These are phyloP conservation scores for Sapayoa aenigma DNA, from an alignment of 2,113 vertebrate species.

Conservation along the genomic window DNA sequence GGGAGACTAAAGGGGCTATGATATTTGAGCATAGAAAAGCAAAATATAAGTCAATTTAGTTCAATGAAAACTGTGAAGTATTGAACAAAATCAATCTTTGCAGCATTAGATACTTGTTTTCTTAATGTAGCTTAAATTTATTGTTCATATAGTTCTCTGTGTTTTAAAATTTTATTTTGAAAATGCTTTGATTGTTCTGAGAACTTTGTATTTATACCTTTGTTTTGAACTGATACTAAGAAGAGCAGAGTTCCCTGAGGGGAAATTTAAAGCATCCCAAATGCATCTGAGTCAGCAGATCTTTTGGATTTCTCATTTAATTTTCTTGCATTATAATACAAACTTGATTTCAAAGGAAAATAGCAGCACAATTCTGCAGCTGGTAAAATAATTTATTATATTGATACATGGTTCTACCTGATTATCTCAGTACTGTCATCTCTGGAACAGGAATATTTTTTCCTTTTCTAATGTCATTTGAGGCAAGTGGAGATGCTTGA, in stretches of 20 bases:
- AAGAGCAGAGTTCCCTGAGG: not conserved
- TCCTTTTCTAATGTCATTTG: not conserved
- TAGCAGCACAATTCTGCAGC: not conserved
- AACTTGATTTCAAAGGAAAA: not conserved
- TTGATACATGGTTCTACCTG: not conserved
- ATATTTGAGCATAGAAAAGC: not conserved
- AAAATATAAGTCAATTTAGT: not conserved
- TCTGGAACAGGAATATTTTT: not conserved
- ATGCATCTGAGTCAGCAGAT: not conserved
- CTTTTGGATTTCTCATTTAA: not conserved
- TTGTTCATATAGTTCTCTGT: not conserved
- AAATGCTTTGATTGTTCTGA: not conserved
- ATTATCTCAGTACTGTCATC: not conserved
- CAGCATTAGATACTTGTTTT: not conserved
- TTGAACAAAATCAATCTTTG: not conserved
- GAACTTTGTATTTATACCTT: not conserved
- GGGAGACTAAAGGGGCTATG: not conserved
- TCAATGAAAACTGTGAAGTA: not conserved
- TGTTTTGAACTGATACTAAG: not conserved
- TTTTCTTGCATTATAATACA: not conserved
- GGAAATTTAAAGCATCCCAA: not conserved
- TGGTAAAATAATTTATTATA: not conserved
- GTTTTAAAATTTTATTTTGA: not conserved
- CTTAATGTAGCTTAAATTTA: not conserved
- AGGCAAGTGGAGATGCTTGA: not conserved